phyloP scores from a whole-genome alignment of 1,140 invertebrate species.

The Anthonomus grandis region DNA sequence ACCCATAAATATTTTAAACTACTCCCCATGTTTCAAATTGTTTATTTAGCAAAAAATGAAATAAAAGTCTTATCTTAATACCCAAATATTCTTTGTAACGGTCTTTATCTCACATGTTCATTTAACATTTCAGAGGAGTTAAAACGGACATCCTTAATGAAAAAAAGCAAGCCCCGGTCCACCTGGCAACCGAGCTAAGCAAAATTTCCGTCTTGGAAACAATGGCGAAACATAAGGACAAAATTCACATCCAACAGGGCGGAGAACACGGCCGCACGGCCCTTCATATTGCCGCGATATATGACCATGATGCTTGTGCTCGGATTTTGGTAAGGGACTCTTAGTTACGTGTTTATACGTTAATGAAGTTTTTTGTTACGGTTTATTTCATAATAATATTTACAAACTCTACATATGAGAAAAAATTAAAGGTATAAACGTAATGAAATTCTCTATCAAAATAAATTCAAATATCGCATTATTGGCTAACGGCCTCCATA shows the following conservation, averaged over 20 bases:
- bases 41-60: too few species aligned
- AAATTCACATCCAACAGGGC: slow-evolving; percentile 66
- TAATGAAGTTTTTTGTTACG: too few species aligned
- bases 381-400: too few species aligned
- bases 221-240: slow-evolving; percentile 63
- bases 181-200: slow-evolving; percentile 74
- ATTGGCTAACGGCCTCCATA: too few species aligned
- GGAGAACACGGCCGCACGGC: slow-evolving; percentile 78
- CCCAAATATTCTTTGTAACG: background rate
- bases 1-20: too few species aligned
- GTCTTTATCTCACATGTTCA: background rate
- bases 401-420: too few species aligned
- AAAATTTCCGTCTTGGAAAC: slow-evolving; percentile 64
- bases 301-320: slow-evolving; percentile 76
- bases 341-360: too few species aligned
- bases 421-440: too few species aligned
- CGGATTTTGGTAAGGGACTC: slow-evolving; percentile 74
- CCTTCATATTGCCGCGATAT: slow-evolving; percentile 76
- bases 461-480: too few species aligned
- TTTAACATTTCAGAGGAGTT: slow-evolving; percentile 45
- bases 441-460: too few species aligned
- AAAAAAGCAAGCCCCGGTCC: slow-evolving; percentile 72
- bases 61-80: background rate
- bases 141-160: slow-evolving; percentile 69
- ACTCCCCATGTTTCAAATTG: too few species aligned